phyloP scores from a whole-genome alignment of 2,797 vertebrate species.

The Craterocephalus amniculus region DNA sequence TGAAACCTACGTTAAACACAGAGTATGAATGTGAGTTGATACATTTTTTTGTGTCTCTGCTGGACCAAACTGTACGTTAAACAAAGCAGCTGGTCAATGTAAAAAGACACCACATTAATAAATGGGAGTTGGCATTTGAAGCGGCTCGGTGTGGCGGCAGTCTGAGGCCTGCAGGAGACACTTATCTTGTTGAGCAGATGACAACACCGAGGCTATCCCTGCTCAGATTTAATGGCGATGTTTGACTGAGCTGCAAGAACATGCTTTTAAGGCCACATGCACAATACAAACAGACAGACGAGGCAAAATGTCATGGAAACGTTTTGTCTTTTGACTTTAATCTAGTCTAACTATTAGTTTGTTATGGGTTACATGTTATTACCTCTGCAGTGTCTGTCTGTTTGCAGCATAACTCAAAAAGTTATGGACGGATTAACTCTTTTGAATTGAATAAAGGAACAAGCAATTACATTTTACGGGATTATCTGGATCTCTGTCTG shows the following conservation, averaged over 20 bases:
- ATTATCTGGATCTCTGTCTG: too few species aligned
- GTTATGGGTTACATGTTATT: too few species aligned
- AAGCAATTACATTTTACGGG: too few species aligned
- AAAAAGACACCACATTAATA: constrained; percentile 1
- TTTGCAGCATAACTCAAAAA: too few species aligned
- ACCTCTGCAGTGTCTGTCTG: too few species aligned
- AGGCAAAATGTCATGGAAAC: neutral
- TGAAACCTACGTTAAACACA: neutral
- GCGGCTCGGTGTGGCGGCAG: constrained; percentile 2
- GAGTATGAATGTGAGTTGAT: neutral
- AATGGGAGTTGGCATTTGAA: constrained; percentile 16
- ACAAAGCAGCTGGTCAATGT: neutral
- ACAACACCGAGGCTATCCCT: constrained; percentile 30
- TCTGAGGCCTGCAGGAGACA: constrained; percentile 21
- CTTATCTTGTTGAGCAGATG: constrained; percentile 29
- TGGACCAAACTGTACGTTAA: too few species aligned
- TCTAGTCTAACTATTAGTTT: neutral
- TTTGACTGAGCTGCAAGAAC: constrained; percentile 16
- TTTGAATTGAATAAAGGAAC: too few species aligned
- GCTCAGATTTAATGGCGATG: constrained; percentile 28
- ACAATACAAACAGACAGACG: constrained; percentile 10
- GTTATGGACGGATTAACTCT: too few species aligned
- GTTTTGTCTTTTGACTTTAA: neutral
- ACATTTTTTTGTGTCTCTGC: too few species aligned
- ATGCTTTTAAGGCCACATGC: constrained; percentile 15